Evolutionary conservation across 2,797 vertebrate species (phyloP).

Genomic region (Cichlasoma orientale): DNA sequence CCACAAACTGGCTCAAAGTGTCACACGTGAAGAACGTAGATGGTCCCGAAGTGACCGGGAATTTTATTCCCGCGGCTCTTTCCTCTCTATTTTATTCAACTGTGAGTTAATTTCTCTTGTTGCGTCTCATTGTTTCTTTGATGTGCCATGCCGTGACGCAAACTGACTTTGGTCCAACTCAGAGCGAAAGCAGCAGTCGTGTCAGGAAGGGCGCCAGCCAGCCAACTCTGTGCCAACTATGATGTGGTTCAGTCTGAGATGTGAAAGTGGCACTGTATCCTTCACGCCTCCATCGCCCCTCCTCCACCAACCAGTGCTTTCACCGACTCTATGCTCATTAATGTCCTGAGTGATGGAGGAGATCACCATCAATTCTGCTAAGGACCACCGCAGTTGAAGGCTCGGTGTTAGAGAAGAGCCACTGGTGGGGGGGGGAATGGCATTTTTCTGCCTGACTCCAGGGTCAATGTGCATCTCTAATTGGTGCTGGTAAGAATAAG

Average conservation of each 20-base stretch:
- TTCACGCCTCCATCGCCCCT: not conserved
- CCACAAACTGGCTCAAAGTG: not conserved
- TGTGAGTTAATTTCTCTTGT: not conserved
- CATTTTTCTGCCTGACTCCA: conserved; percentile 2
- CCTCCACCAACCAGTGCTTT: conserved; percentile 28
- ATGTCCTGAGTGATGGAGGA: conserved; percentile 64
- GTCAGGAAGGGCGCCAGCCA: not conserved
- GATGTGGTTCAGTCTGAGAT: not conserved
- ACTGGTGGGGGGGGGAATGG: not conserved
- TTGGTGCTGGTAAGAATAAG: not conserved
- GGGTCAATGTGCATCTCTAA: not conserved
- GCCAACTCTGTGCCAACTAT: not conserved
- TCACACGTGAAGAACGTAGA: not conserved
- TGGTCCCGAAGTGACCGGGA: not conserved
- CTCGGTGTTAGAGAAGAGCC: conserved; percentile 29
- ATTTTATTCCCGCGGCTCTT: not conserved
- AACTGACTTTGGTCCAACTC: not conserved
- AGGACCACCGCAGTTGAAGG: conserved; percentile 69
- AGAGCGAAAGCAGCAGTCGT: not conserved
- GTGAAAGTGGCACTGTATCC: conserved; percentile 8
- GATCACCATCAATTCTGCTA: conserved; percentile 52
- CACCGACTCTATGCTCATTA: conserved; percentile 57
- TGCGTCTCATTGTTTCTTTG: not conserved
- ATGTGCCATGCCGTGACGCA: not conserved
- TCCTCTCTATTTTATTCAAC: not conserved